These are phyloP conservation scores for Dendrocincla tyrannina DNA, from an alignment of 2,797 vertebrate species.

Conservation along the genomic window DNA sequence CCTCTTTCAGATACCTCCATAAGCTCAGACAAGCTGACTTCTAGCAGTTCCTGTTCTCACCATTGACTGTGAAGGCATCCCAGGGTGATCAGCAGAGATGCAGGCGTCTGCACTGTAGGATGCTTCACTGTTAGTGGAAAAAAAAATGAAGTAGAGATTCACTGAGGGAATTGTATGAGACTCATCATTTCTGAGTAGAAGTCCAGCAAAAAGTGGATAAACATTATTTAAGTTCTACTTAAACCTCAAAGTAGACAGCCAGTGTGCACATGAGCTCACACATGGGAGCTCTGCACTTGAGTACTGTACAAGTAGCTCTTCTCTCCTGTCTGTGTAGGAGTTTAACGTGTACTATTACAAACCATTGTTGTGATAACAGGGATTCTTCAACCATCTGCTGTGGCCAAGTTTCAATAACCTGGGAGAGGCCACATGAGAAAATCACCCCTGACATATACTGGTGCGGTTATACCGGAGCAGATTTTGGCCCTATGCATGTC, in stretches of 20 bases:
- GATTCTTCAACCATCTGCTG: slow-evolving; percentile 3
- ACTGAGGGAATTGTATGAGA: neutral
- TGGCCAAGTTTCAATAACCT: neutral
- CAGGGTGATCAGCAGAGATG: neutral
- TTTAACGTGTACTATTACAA: neutral
- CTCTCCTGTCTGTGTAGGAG: neutral
- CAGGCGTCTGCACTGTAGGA: neutral
- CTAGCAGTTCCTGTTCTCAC: neutral
- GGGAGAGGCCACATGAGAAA: neutral
- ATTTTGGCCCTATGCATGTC: neutral
- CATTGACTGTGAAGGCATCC: neutral
- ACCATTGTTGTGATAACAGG: slow-evolving; percentile 31
- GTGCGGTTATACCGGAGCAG: neutral
- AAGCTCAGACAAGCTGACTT: neutral
- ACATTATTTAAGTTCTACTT: neutral
- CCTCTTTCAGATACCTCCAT: neutral
- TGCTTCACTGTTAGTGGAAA: neutral
- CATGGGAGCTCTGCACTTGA: neutral
- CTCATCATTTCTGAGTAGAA: neutral
- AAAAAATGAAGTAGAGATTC: neutral
- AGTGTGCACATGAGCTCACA: neutral
- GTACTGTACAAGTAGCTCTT: neutral
- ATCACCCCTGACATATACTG: neutral
- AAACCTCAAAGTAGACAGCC: neutral
- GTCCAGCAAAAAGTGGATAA: neutral